Evolutionary conservation across 2,113 vertebrate species (phyloP).

Genomic region (Prunella fulvescens): DNA sequence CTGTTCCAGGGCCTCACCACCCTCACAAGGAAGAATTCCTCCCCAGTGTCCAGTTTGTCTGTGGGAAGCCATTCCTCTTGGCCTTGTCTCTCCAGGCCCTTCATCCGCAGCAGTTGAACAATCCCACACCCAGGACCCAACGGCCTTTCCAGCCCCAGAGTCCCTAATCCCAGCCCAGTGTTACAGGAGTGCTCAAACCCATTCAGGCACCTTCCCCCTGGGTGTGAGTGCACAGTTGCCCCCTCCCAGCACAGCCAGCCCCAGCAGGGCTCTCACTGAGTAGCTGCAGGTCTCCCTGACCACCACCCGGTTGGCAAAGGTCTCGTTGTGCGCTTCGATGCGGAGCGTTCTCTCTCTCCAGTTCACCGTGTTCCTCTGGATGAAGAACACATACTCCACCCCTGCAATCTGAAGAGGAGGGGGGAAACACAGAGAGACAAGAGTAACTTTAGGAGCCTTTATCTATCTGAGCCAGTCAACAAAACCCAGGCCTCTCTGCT

Average conservation of each 20-base stretch:
- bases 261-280: constrained; percentile 62
- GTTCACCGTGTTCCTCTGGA: constrained; percentile 81
- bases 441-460: neutral
- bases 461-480: neutral
- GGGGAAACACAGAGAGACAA: neutral
- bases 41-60: neutral
- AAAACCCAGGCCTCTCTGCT: neutral
- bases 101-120: neutral
- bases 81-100: neutral
- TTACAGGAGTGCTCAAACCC: neutral
- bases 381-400: constrained; percentile 80
- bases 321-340: constrained; percentile 83
- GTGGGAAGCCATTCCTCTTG: neutral
- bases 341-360: constrained; percentile 79
- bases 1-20: neutral
- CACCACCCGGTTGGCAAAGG: constrained; percentile 78
- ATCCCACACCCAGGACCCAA: accelerated
- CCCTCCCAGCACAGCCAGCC: neutral
- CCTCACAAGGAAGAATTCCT: accelerated
- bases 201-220: too few species aligned
- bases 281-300: constrained; percentile 81
- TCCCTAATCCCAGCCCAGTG: accelerated
- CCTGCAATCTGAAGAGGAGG: constrained; percentile 73
- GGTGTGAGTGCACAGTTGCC: accelerated
- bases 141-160: neutral